Evolutionary conservation across 2,113 vertebrate genomes (phyloP), one percentile per base, ranked within the genome.

Genomic region (Suncus etruscus): DNA sequence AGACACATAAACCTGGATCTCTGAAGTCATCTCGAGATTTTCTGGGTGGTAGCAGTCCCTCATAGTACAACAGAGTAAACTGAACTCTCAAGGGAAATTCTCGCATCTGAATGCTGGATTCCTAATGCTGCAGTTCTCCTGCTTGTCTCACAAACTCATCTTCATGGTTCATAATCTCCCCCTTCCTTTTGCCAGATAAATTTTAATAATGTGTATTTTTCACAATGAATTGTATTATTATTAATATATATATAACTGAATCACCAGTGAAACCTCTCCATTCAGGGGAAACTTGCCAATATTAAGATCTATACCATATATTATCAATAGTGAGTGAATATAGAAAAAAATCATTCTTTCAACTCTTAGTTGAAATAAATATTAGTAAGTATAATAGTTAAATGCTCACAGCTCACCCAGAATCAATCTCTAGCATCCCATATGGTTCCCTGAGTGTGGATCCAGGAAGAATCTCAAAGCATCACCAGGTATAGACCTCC

Each of bases 321-420:
- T 20, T 58, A 61, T 22, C 15, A 25, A 89, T 12, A 77, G n/a
- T 66, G 14, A 77, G n/a, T 66, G 14, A 92, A 58, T 66, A 11
- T 68, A 5, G 27, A 82, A 77, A 61, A 47, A 93, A 76, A 48
- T 70, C 63, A 78, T 58, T 79, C 68, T 63, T 86, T 79, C 47
- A 32, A 70, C 3, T 32, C 66, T 82, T 11, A 87, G 39, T 2
- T 54, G 63, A 90, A 61, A 61, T 61, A 82, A 81, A 63, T 58
- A 68, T 91, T 15, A 80, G 22, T 58, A 70, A 81, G n/a, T 29
- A 51, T 8, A 32, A 10, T 27, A 51, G 39, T 3, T 39, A 39
- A 39, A 39, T 39, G 39, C 39, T 3, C 39, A 39, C 39, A 39
- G 39, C 39, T 39, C 3, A 16, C 54, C 54, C 54, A 61, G 58